Evolutionary conservation across 2,113 vertebrate genomes (phyloP).

Genomic region (Empidonax alnorum): DNA sequence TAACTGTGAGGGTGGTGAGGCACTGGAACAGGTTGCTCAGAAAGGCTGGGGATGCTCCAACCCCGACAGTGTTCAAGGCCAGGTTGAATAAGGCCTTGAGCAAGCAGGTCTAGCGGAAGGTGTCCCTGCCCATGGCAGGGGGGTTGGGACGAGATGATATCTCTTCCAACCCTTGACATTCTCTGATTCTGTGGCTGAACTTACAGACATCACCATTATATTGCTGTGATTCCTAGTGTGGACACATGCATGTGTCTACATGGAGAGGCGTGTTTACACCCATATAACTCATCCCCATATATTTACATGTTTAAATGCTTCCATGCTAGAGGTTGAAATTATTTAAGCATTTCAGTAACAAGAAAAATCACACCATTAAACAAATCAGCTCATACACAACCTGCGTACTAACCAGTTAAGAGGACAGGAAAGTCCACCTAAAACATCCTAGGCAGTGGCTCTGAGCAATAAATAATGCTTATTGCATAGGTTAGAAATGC

Average conservation of each 20-base stretch:
- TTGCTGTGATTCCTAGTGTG: neutral
- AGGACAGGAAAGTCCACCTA: slow-evolving; percentile 59
- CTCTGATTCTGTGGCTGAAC: neutral
- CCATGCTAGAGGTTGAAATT: neutral
- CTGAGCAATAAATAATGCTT: slow-evolving; percentile 38
- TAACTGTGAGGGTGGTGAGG: neutral
- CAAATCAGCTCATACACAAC: slow-evolving; percentile 37
- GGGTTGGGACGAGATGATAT: neutral
- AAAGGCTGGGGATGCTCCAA: neutral
- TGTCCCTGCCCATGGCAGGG: neutral
- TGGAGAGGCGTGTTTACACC: neutral
- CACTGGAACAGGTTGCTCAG: neutral
- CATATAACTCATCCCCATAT: neutral
- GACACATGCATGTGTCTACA: neutral
- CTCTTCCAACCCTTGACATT: neutral
- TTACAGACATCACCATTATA: neutral
- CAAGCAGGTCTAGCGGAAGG: neutral
- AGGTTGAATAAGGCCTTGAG: neutral
- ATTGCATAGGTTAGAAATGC: neutral
- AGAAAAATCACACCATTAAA: slow-evolving; percentile 40
- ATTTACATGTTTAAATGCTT: slow-evolving; percentile 35
- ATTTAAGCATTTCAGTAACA: slow-evolving; percentile 4
- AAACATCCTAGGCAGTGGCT: slow-evolving; percentile 25
- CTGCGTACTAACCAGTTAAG: neutral
- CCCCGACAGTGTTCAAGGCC: neutral